Evolutionary conservation across 2,888 invertebrate genomes (phyloP).

Genomic region (Apodemia mormo): DNA sequence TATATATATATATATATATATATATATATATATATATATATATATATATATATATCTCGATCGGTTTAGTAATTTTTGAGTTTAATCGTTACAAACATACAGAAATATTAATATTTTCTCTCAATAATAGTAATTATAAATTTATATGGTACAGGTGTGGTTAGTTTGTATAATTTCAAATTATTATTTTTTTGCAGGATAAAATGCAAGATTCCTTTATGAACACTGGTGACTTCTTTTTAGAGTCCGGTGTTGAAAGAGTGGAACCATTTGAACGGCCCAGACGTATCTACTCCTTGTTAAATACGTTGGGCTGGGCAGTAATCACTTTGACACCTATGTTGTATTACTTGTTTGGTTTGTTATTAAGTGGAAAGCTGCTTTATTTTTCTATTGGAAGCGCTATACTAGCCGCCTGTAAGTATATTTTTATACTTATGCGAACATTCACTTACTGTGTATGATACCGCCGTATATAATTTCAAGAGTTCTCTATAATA

Average conservation of each 20-base stretch:
- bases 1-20: too few species aligned
- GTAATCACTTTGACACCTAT: conserved; percentile 85
- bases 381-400: conserved; percentile 86
- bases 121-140: too few species aligned
- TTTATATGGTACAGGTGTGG: too few species aligned
- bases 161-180: too few species aligned
- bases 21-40: too few species aligned
- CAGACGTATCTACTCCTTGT: conserved; percentile 84
- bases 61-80: too few species aligned
- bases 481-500: too few species aligned
- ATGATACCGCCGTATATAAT: too few species aligned
- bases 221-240: conserved; percentile 90
- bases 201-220: conserved; percentile 87
- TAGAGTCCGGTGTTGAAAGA: conserved; percentile 86
- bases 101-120: too few species aligned
- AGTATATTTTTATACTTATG: conserved; percentile 67
- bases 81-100: too few species aligned
- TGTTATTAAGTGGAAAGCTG: conserved; percentile 87
- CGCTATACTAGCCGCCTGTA: conserved; percentile 88
- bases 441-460: background rate
- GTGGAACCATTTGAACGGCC: conserved; percentile 81
- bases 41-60: too few species aligned
- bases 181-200: conserved; percentile 77
- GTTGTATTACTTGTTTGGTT: conserved; percentile 84
- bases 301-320: conserved; percentile 89